Evolutionary conservation across 2,797 vertebrate genomes (phyloP).

Genomic region (Falco peregrinus): DNA sequence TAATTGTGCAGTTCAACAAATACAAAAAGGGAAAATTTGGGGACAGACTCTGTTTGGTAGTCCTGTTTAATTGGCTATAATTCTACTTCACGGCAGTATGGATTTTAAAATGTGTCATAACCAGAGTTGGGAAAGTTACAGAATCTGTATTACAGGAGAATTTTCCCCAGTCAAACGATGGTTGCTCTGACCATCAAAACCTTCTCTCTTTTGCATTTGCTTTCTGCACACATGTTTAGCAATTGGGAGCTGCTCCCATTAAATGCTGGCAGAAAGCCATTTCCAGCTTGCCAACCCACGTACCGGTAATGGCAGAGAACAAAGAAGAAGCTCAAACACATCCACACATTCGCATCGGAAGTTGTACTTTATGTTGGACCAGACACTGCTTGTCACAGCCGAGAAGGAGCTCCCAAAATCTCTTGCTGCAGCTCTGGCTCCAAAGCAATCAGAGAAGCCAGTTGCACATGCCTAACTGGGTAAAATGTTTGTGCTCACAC

Average conservation of each 20-base stretch:
- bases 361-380: not conserved
- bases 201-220: constrained; percentile 4
- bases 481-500: not conserved
- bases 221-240: constrained; percentile 26
- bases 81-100: constrained; percentile 51
- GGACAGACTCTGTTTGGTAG: constrained; percentile 61
- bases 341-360: not conserved
- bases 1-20: constrained; percentile 70
- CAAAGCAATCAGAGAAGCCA: not conserved
- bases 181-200: constrained; percentile 29
- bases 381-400: not conserved
- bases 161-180: constrained; percentile 29
- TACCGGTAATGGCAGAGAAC: constrained; percentile 29
- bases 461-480: not conserved
- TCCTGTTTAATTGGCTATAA: constrained; percentile 64
- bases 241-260: constrained; percentile 52
- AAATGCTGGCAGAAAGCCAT: constrained; percentile 30
- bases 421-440: not conserved
- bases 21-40: constrained; percentile 63
- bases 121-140: constrained; percentile 47
- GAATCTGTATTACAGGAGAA: constrained; percentile 1
- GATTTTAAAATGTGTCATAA: constrained; percentile 57
- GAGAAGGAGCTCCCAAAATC: not conserved
- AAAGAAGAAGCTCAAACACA: constrained; percentile 47
- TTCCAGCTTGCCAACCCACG: constrained; percentile 41